These are phyloP conservation scores for Podarcis muralis DNA, from an alignment of 2,113 vertebrate genomes.

Conservation along the genomic window DNA sequence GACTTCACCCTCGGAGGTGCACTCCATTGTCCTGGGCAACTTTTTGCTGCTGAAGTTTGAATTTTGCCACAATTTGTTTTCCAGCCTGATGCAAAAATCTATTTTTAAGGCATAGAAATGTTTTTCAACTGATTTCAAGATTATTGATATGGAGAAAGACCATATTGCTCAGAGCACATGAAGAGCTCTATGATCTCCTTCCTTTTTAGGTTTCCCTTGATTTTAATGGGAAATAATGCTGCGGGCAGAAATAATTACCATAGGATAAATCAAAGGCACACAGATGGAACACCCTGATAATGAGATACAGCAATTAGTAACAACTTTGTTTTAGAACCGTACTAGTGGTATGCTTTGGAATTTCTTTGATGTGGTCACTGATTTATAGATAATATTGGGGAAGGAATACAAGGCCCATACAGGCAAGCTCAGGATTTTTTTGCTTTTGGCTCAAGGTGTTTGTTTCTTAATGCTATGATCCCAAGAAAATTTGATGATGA, in stretches of 20 bases:
- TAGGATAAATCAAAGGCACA: slow-evolving; percentile 38
- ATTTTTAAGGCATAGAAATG: no score
- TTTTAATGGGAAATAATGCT: slow-evolving; percentile 42
- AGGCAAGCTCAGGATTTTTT: slow-evolving; percentile 1
- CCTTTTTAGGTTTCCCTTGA: slow-evolving; percentile 39
- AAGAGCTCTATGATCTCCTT: slow-evolving; percentile 32
- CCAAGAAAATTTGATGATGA: neutral
- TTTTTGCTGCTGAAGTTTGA: no score
- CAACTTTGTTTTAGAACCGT: slow-evolving; percentile 43
- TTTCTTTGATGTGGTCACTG: slow-evolving; percentile 30
- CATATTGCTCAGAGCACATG: slow-evolving; percentile 37
- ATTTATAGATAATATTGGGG: slow-evolving; percentile 32
- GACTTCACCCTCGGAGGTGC: no score
- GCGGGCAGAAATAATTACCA: slow-evolving; percentile 51
- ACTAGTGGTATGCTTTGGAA: neutral
- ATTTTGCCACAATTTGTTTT: no score
- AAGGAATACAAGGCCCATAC: slow-evolving; percentile 24
- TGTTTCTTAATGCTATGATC: neutral
- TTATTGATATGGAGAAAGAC: neutral
- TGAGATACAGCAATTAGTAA: slow-evolving; percentile 52
- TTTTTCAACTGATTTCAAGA: no score
- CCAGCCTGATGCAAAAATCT: no score
- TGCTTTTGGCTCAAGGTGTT: slow-evolving; percentile 1
- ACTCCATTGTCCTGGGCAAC: no score
- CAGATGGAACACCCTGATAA: slow-evolving; percentile 7